Base-by-base conservation (phyloP, 2,113 vertebrate species). In the Rhegmatorhina hoffmannsi region DNA sequence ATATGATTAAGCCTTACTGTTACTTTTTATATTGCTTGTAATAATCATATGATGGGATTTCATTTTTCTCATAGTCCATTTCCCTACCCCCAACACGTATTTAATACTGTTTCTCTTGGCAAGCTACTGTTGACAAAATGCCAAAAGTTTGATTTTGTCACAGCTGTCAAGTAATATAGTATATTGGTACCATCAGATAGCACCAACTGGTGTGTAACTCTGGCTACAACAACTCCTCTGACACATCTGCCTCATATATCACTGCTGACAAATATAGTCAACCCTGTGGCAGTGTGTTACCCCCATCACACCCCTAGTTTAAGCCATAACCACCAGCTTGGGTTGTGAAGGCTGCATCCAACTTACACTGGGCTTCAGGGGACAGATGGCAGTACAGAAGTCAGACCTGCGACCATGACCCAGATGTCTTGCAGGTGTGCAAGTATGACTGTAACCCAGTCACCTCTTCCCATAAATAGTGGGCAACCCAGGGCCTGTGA, bases 391-490 rank as follows among this genome's bases (percentile, higher is more conserved):
- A 43, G 20, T 63, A 43, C 28, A 31, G 52, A 24, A 50, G 21
- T 52, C 44, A 9, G 46, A 36, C 26, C 15, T 38, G 53, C 15
- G 7, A 2, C 18, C 8, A 7, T 8, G 68, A 12, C 23, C 34
- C 31, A 18, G 31, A 16, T 7, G 6, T 6, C 8, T n/a, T 13
- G 12, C 46, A 52, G 52, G 21, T n/a, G 44, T 13, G 5, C 34
- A 16, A 0, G 25, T 10, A 5, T 52, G 59, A 4, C 34, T 58
- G 29, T 5, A 2, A 31, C 34, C 31, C 17, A 16, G 28, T 12
- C 29, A 9, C 36, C 36, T 63, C 24, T 12, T 2, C 20, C 26
- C 36, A 24, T 0, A 3, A 36, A 3, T 11, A 23, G 25, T 3
- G 36, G 67, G 17, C 29, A 79, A 16, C 31, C 34, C 58, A 15